Evolutionary conservation across 2,113 vertebrate genomes (phyloP).

Genomic region (Oceanodroma tethys): DNA sequence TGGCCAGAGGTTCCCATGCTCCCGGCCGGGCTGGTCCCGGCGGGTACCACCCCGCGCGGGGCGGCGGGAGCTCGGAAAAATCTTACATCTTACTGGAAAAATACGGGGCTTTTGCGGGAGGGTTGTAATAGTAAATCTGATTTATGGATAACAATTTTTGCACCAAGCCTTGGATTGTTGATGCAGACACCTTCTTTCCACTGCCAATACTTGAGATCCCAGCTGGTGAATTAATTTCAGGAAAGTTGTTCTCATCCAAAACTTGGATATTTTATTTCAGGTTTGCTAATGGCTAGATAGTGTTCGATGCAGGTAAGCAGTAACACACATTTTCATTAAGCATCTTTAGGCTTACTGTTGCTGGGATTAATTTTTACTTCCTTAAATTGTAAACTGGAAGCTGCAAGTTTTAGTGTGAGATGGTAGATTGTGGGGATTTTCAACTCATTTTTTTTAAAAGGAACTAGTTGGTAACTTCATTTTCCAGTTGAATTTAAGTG

Average conservation of each 20-base stretch:
- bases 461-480: not conserved
- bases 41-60: accelerated
- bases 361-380: not conserved
- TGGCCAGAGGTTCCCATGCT: not conserved
- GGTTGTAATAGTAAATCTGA: not conserved
- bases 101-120: accelerated
- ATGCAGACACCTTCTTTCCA: not conserved
- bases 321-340: not conserved
- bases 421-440: not conserved
- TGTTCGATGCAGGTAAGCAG: accelerated
- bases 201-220: not conserved
- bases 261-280: not conserved
- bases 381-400: not conserved
- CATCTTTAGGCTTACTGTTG: not conserved
- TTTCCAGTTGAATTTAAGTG: not conserved
- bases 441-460: not conserved
- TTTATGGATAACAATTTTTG: not conserved
- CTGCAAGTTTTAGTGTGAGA: not conserved
- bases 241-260: not conserved
- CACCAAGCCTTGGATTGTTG: not conserved
- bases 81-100: not conserved
- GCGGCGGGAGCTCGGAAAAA: not conserved
- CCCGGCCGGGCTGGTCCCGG: not conserved
- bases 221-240: not conserved
- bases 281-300: not conserved